These are phyloP conservation scores for Melierax canorus DNA, from an alignment of 2,113 vertebrate genomes.

Conservation along the genomic window DNA sequence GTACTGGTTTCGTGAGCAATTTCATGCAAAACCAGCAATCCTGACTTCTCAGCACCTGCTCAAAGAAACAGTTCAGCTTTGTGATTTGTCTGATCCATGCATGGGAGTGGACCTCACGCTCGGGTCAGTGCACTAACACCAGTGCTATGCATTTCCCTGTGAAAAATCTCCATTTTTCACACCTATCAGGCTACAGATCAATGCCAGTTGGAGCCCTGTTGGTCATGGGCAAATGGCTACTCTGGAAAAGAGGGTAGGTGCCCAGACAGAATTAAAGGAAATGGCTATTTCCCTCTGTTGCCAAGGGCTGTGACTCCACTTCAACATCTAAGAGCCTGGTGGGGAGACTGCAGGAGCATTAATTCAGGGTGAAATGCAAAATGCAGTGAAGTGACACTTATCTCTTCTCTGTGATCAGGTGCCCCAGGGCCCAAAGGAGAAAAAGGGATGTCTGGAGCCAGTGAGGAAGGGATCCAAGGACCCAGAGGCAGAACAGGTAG, in stretches of 20 bases:
- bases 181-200: not conserved
- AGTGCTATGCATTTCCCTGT: not conserved
- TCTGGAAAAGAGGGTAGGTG: not conserved
- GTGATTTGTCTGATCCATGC: not conserved
- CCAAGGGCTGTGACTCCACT: not conserved
- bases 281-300: not conserved
- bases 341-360: not conserved
- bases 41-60: not conserved
- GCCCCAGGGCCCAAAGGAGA: constrained; percentile 52
- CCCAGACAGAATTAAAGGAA: not conserved
- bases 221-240: not conserved
- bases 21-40: not conserved
- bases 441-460: constrained; percentile 21
- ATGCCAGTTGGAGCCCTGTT: not conserved
- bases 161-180: not conserved
- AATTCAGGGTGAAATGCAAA: not conserved
- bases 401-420: not conserved
- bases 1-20: not conserved
- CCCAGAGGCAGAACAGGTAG: constrained; percentile 59
- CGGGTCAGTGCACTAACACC: not conserved
- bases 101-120: not conserved
- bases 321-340: not conserved
- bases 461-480: constrained; percentile 18
- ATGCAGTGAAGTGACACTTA: not conserved
- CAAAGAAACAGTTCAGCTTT: not conserved